Base-by-base conservation (phyloP, 2,888 invertebrate species). In the Eristalis arbustorum region DNA sequence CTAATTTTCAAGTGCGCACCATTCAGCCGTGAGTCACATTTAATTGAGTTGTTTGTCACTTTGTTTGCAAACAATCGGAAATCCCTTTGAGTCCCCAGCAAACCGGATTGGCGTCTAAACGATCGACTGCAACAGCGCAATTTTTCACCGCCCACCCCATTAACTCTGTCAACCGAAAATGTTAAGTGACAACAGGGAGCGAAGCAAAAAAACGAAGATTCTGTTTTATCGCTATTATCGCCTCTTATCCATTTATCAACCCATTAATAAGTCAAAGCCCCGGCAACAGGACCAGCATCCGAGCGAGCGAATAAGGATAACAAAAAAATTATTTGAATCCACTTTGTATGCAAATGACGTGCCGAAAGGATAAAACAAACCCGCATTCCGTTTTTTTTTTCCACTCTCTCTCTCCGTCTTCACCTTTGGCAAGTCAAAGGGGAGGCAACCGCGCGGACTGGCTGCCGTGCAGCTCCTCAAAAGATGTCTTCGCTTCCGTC, bases 261-360 rank as follows among this genome's bases (percentile, higher is more conserved):
- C 42, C 83, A 87, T 87, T 87, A 83, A 87, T 87, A 87, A 87
- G 87, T 79, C 78, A 87, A 83, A 75, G 69, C 61, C 28, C 49
- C 59, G 23, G 14, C 14, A 42, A 79, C 74, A 66, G 78, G 22
- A 49, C 4, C 14, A 61, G 31, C 31, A 62, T 13, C 63, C 10
- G 40, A 40, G 11, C 13, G 49, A 63, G 64, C 42, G 4, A 62
- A 49, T 42, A 25, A 14, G 67, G 34, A 67, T 64, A 76, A 84
- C 68, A 84, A 63, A 76, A 80, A 84, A 88, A 88, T 84, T 84
- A 88, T 84, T 79, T 73, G 84, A 77, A 88, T 88, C 88, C 84
- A 88, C 88, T 88, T 88, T 88, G 88, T 84, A 88, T 88, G 84
- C 88, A 88, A 88, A 88, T 88, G 88, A 84, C 84, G 88, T 88